Evolutionary conservation across 2,797 vertebrate species (phyloP).

Genomic region (Sylvia borin): DNA sequence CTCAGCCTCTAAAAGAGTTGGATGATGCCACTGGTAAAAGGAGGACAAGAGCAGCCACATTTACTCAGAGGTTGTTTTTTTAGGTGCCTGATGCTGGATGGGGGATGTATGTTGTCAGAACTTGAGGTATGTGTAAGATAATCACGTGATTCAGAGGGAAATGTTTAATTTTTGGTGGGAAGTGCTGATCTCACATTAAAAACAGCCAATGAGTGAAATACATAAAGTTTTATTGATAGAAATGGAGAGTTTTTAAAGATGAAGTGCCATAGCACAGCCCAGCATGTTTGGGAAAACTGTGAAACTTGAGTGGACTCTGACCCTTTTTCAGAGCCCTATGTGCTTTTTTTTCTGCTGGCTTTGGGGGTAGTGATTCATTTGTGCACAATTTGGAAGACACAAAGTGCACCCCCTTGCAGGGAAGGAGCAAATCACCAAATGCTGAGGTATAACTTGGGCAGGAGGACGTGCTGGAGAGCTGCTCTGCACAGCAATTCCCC

Average conservation of each 20-base stretch:
- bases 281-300: not conserved
- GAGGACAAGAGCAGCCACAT: not conserved
- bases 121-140: not conserved
- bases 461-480: not conserved
- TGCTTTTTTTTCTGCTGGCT: not conserved
- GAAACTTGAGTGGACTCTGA: not conserved
- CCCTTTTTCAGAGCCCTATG: not conserved
- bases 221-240: not conserved
- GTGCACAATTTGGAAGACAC: not conserved
- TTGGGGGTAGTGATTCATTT: not conserved
- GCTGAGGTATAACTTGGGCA: not conserved
- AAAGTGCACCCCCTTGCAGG: not conserved
- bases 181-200: not conserved
- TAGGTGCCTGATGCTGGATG: rapidly evolving
- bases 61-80: not conserved
- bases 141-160: not conserved
- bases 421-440: not conserved
- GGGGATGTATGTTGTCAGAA: not conserved
- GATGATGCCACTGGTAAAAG: not conserved
- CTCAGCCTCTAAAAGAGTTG: not conserved
- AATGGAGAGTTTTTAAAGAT: not conserved
- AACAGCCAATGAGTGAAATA: not conserved
- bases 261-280: not conserved
- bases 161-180: not conserved
- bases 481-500: constrained; percentile 4